Percentiles rank a stretch among this genome's conserved stretches.
Evolutionary conservation across 2,888 invertebrate genomes (phyloP).

Genomic region (Orthosia incerta): DNA sequence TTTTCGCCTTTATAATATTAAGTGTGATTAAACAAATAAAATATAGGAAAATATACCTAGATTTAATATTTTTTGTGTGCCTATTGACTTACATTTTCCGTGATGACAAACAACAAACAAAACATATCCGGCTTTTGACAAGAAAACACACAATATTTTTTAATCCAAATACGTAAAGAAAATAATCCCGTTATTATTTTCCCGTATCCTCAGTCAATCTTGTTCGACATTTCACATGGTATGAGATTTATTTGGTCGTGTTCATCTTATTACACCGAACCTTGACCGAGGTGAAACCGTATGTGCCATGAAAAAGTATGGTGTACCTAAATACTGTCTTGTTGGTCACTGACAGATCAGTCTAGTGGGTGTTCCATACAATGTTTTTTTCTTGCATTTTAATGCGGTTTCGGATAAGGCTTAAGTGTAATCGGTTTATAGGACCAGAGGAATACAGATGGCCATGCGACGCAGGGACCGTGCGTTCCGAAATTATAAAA

Average conservation of each 20-base stretch:
- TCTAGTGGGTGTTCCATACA: too few species aligned
- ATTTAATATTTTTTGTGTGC: not conserved
- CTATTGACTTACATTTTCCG: not conserved
- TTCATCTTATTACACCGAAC: not conserved
- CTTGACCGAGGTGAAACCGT: not conserved
- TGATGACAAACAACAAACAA: not conserved
- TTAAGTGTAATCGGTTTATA: too few species aligned
- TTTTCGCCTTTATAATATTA: too few species aligned
- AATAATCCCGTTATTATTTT: constrained; percentile 20
- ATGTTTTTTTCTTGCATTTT: too few species aligned
- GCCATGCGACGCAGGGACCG: too few species aligned
- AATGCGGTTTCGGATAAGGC: too few species aligned
- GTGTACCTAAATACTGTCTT: too few species aligned
- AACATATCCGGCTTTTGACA: not conserved
- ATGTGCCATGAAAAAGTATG: not conserved
- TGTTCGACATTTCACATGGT: constrained; percentile 5
- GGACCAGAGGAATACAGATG: too few species aligned
- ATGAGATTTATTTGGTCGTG: constrained; percentile 3
- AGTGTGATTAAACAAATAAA: too few species aligned
- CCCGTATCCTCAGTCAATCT: constrained; percentile 10
- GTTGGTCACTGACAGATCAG: too few species aligned
- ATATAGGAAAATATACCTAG: too few species aligned
- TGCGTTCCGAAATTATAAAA: too few species aligned
- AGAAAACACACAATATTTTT: not conserved
- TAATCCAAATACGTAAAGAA: constrained; percentile 1